Base-by-base conservation (phyloP, 2,888 invertebrate genomes). In the Thecocarcelia acutangulata region DNA sequence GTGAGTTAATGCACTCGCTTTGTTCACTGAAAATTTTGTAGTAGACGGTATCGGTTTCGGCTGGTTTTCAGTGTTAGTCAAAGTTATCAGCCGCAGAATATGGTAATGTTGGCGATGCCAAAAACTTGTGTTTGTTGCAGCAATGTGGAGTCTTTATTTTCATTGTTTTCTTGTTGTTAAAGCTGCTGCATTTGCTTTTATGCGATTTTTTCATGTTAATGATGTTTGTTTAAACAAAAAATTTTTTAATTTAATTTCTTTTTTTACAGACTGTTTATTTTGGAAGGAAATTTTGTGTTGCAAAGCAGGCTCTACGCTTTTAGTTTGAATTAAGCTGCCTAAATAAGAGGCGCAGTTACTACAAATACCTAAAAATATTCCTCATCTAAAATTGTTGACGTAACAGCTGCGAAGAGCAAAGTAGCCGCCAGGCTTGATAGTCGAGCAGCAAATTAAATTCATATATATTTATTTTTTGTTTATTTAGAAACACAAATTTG, bases 71-170 rank as follows among this genome's bases (percentile, higher is more conserved):
- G 24, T 66, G 46, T 48, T 59, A 66, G 70, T 59, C 59, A 76
- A 76, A 76, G 61, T 72, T 76, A 61, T 66, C 69, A 70, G 63
- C 76, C 72, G 19, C 72, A 72, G 58, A 80, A 64, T 70, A 59
- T 52, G 72, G 61, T 56, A 8, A 28, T 72, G 81, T 73, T 81
- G 72, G 56, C 68, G 73, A 52, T 68, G 56, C 72, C 63, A 58
- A 76, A 80, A 73, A 66, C 68, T 56, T 63, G 68, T 76, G 76
- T 73, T 63, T 76, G 72, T 37, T 37, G 59, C n/a, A 54, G 54
- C 42, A 56, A 50, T 74, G 54, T 56, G 21, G 8, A 42, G 56
- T 64, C 48, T 66, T 66, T 56, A 69, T 66, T 72, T 61, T 50
- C 37, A 56, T 59, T 66, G 33, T 59, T 59, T 50, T 33, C 21